A percentile compares a stretch with the other conserved stretches of the same genome.
phyloP scores from a whole-genome alignment of 2,888 invertebrate genomes.

The Lypha dubia region DNA sequence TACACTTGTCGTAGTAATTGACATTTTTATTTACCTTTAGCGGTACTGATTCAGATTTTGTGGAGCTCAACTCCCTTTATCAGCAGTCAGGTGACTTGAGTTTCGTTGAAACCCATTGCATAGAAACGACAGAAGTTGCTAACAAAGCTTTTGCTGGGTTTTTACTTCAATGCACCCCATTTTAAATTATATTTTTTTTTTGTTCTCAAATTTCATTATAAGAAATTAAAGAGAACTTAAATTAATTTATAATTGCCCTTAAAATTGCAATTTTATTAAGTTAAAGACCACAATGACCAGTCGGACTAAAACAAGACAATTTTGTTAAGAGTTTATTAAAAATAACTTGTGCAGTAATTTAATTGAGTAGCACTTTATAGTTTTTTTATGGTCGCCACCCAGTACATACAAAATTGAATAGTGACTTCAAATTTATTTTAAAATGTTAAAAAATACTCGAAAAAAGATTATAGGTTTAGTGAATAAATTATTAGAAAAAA shows the following conservation, averaged over 20 bases:
- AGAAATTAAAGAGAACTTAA: slow-evolving; percentile 37
- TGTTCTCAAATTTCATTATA: slow-evolving; percentile 18
- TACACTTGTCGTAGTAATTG: too few relatives aligned
- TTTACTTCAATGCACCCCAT: slow-evolving; percentile 17
- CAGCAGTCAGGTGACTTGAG: too few relatives aligned
- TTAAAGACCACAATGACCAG: slow-evolving; percentile 38
- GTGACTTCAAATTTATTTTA: neutral
- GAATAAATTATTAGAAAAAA: neutral
- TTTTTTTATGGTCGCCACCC: neutral
- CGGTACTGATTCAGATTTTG: too few relatives aligned
- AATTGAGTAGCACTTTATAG: slow-evolving; percentile 20
- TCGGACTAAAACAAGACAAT: slow-evolving; percentile 2
- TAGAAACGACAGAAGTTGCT: neutral
- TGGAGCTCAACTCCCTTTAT: too few relatives aligned
- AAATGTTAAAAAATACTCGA: neutral
- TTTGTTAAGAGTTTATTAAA: slow-evolving; percentile 30
- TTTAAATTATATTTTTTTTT: neutral
- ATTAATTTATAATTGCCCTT: slow-evolving; percentile 60
- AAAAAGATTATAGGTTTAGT: neutral
- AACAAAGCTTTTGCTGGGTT: slow-evolving; percentile 33
- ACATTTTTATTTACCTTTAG: too few relatives aligned
- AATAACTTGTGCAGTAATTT: slow-evolving; percentile 41
- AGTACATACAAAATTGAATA: neutral
- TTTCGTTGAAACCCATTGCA: too few relatives aligned
- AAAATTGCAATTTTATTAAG: slow-evolving; percentile 53